Evolutionary conservation across 2,113 vertebrate genomes (phyloP), one percentile per base, ranked within the genome.

Genomic region (Amia ocellicauda): DNA sequence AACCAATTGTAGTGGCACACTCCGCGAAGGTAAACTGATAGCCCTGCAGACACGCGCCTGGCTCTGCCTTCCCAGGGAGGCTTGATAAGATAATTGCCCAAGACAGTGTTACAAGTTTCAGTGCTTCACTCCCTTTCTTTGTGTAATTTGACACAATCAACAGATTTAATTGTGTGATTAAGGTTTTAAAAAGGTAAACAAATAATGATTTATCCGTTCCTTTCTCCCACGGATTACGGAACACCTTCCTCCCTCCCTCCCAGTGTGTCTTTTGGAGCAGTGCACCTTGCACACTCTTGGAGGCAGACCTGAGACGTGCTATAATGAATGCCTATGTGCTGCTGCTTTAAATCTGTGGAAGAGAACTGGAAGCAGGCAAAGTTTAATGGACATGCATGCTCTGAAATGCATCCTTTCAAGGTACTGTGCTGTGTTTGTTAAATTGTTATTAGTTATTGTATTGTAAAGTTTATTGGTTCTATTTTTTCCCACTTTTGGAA

Each of bases 11-110:
- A 70, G 80, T 70, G 80, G 80, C 79, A 75, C 71, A 71, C 63
- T 74, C 74, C 74, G 41, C 60, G 5, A 63, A 78, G 74, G 86
- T 84, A 81, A 89, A 84, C 74, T 50, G 89, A 91, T 86, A 80
- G 79, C 75, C 72, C 68, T 60, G 78, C 55, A 1, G 60, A 64
- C 69, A 66, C 68, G 1, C 54, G 53, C 58, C 45, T 3, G 56
- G 50, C 55, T 60, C 62, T 57, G 62, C 65, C 74, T 74, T 27
- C 13, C 63, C 36, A 74, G 16, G 45, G 64, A 67, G 40, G 64
- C 55, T n/a, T 0, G 49, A 71, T 65, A 74, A 80, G 80, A 80
- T 77, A 79, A 85, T 68, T 69, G 74, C 58, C 17, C 45, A 59
- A 62, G 71, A 80, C 63, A 56, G 74, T 68, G 60, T 70, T 66